Evolutionary conservation across 2,797 vertebrate genomes (phyloP).

Genomic region (Chloroceryle amazona): DNA sequence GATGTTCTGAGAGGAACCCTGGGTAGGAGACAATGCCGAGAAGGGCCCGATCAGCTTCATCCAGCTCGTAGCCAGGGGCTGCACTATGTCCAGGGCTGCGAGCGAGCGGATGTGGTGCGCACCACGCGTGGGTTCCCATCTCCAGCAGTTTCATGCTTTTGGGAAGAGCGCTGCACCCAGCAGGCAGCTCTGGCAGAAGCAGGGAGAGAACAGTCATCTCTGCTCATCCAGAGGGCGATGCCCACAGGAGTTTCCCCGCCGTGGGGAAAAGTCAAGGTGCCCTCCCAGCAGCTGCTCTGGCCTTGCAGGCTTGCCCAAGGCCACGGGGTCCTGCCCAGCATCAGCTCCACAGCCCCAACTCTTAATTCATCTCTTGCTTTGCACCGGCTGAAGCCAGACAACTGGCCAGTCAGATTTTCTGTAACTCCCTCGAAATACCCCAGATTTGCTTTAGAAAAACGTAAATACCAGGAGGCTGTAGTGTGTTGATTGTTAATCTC

Average conservation of each 20-base stretch:
- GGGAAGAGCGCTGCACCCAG: no score
- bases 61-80: neutral
- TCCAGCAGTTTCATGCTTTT: neutral
- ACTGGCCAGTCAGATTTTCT: neutral
- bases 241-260: neutral
- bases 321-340: neutral
- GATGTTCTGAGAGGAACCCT: neutral
- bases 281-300: neutral
- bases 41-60: neutral
- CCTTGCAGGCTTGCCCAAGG: neutral
- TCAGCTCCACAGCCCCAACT: neutral
- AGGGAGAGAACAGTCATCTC: neutral
- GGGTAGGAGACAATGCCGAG: neutral
- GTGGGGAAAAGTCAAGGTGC: neutral
- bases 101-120: neutral
- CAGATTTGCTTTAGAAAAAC: neutral
- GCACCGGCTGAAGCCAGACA: neutral
- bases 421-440: neutral
- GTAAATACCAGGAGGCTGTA: neutral
- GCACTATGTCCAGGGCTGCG: accelerated
- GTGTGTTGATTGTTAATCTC: neutral
- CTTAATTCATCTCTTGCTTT: neutral
- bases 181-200: neutral
- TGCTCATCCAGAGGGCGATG: neutral
- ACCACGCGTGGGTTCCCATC: accelerated